These are phyloP conservation scores for Camelus dromedarius DNA, from an alignment of 2,113 vertebrate genomes.

Conservation along the genomic window DNA sequence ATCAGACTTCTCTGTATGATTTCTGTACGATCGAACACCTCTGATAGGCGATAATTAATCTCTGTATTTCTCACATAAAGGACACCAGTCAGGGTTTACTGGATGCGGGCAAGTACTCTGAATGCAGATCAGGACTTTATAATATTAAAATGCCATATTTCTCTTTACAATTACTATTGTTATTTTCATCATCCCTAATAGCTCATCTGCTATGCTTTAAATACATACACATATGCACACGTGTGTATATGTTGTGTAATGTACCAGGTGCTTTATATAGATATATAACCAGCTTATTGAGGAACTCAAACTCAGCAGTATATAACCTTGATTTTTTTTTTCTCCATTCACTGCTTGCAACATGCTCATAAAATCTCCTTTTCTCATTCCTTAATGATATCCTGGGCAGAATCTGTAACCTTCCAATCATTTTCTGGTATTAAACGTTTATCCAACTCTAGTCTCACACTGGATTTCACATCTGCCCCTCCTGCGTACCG, in stretches of 20 bases:
- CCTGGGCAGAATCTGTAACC: background rate
- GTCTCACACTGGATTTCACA: background rate
- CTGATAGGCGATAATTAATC: background rate
- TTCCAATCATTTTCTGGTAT: background rate
- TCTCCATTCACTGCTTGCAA: background rate
- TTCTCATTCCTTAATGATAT: background rate
- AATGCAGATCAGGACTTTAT: background rate
- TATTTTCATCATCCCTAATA: background rate
- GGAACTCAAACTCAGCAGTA: background rate
- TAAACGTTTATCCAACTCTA: background rate
- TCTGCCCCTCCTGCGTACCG: background rate
- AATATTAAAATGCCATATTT: background rate
- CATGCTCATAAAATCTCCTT: background rate
- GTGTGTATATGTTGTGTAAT: background rate
- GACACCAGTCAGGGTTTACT: background rate
- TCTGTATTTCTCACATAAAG: background rate
- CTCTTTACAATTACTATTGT: background rate
- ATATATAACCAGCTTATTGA: background rate
- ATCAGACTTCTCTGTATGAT: background rate
- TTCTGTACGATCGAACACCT: slow-evolving; percentile 17
- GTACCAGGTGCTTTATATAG: background rate
- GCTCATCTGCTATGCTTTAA: background rate
- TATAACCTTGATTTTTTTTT: background rate
- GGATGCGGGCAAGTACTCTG: background rate
- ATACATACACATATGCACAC: background rate